Percentiles rank a stretch among this genome's conserved stretches.
Evolutionary conservation across 2,113 vertebrate species (phyloP).

Genomic region (Heterocephalus glaber): DNA sequence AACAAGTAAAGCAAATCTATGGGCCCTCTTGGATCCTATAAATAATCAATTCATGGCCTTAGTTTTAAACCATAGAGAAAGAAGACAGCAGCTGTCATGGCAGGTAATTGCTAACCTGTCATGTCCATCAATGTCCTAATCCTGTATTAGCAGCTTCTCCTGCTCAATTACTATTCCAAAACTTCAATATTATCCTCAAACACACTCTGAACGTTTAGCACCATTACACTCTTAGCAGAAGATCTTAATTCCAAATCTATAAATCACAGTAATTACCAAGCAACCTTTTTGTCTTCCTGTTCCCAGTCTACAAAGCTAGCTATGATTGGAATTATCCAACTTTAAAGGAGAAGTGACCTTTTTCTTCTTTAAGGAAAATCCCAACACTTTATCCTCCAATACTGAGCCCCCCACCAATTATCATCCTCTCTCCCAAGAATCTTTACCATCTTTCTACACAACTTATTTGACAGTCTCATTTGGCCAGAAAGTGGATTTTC

Average conservation of each 20-base stretch:
- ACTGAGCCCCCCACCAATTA: neutral
- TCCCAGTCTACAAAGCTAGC: neutral
- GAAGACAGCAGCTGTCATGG: neutral
- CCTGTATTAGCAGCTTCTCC: neutral
- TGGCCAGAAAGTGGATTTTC: rapidly evolving
- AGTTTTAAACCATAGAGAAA: neutral
- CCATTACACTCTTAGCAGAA: neutral
- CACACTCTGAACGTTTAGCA: neutral
- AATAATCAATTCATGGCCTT: neutral
- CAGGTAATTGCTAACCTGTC: neutral
- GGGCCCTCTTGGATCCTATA: neutral
- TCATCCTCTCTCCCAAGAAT: neutral
- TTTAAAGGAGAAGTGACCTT: neutral
- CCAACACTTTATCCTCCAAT: neutral
- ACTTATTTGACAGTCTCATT: neutral
- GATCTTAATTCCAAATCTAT: neutral
- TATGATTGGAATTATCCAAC: neutral
- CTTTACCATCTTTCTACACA: neutral
- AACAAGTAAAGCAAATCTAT: neutral
- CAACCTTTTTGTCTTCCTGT: neutral
- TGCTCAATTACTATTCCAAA: neutral
- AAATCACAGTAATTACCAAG: neutral
- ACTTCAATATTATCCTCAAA: neutral
- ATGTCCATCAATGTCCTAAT: neutral
- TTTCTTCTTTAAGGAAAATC: neutral